Evolutionary conservation across 1,140 invertebrate species (phyloP).

Genomic region (Hylyphantes graminicola): DNA sequence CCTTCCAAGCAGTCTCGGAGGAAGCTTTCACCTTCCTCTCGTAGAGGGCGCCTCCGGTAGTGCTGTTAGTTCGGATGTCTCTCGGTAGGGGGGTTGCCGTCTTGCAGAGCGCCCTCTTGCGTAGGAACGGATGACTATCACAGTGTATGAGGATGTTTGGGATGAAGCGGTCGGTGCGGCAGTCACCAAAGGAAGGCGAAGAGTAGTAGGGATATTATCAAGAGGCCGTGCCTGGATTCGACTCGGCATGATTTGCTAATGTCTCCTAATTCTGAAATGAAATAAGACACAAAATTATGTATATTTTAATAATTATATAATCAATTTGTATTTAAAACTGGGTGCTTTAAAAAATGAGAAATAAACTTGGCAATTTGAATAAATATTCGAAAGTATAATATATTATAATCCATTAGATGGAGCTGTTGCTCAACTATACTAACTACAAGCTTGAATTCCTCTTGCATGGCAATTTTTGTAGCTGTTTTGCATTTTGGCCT

Average conservation of each 20-base stretch:
- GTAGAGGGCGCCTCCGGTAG: not conserved
- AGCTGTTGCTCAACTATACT: no score
- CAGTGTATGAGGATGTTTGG: constrained; percentile 49
- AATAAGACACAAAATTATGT: not conserved
- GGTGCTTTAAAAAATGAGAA: no score
- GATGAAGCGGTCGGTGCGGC: not conserved
- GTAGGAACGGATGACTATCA: constrained; percentile 55
- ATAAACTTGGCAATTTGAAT: no score
- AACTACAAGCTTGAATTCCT: no score
- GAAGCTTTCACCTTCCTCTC: not conserved
- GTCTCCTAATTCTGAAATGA: constrained; percentile 5
- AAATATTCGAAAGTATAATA: no score
- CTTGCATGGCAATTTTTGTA: no score
- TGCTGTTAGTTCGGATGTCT: not conserved
- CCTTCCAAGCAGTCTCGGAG: not conserved
- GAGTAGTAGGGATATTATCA: constrained; percentile 10
- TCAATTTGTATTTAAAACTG: no score
- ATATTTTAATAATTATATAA: no score
- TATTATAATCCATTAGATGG: no score
- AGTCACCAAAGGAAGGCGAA: constrained; percentile 46
- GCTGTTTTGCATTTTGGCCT: no score
- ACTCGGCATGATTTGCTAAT: not conserved
- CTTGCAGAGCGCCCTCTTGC: constrained; percentile 11
- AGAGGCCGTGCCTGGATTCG: not conserved
- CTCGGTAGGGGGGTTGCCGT: not conserved